Percentiles rank a stretch among this genome's conserved stretches.
phyloP scores from a whole-genome alignment of 2,113 vertebrate species.

The Myotis brandtii region DNA sequence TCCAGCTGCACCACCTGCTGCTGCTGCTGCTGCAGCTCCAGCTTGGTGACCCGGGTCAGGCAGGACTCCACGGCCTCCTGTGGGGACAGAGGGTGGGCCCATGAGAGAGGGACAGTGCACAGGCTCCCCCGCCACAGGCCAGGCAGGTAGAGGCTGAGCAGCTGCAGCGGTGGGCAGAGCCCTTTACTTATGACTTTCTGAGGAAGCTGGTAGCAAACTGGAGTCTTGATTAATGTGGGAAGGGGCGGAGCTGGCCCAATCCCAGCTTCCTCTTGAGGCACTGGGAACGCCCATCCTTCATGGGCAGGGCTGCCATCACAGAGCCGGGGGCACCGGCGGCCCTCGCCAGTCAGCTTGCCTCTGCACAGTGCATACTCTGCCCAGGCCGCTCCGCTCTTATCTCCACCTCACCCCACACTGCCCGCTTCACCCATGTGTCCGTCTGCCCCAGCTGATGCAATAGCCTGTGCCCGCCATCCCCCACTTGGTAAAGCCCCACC shows the following conservation, averaged over 20 bases:
- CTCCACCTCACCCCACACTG: accelerated
- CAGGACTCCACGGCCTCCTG: constrained; percentile 99
- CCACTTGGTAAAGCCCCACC: not conserved
- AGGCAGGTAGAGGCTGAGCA: not conserved
- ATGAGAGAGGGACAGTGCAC: accelerated
- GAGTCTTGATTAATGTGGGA: not conserved
- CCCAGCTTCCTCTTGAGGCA: not conserved
- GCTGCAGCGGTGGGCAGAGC: not conserved
- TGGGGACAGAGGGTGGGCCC: not conserved
- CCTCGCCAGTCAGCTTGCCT: not conserved
- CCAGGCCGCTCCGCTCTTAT: not conserved
- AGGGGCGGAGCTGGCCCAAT: not conserved
- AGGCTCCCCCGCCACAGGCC: not conserved
- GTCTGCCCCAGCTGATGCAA: not conserved
- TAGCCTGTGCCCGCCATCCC: not conserved
- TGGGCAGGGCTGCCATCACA: not conserved
- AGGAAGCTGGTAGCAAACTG: not conserved
- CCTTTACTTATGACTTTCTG: not conserved
- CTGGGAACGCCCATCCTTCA: not conserved
- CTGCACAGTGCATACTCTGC: not conserved
- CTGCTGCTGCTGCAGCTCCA: constrained; percentile 99
- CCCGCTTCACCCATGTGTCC: not conserved
- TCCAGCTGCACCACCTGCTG: constrained; percentile 99
- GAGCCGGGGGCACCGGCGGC: not conserved
- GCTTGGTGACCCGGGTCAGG: constrained; percentile 96